Base-by-base conservation (phyloP, 2,888 invertebrate species). In the Pollenia angustigena region DNA sequence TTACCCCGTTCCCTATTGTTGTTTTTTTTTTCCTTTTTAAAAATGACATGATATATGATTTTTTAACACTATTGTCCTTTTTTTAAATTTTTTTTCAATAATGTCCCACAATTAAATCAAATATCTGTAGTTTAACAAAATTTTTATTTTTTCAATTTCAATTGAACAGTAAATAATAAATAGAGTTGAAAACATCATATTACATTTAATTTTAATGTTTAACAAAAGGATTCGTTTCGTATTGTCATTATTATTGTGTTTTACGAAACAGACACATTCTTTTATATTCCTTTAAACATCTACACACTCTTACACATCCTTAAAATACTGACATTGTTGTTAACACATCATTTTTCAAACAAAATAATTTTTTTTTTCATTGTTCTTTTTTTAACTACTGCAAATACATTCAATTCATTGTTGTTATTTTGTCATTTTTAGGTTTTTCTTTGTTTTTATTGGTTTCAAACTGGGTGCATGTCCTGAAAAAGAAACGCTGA, bases 161-260 rank as follows among this genome's bases (percentile, higher is more conserved):
- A 84, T 84, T 84, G 74, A 74, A 84, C 72, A 72, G 23, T 23
- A 23, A 23, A 16, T 50, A 64, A 72, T 76, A 76, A 71, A 68
- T 16, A 42, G 62, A 66, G 52, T 16, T 64, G 23, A 72, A 42
- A 46, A 74, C 64, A 62, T 69, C 48, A 81, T 71, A 74, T 71
- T 76, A 83, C 69, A 78, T 72, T 78, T 40, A 72, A 76, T 86
- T 82, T 68, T 90, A 90, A 48, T 89, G 89, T 90, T 89, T 89
- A 90, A 91, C 91, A 90, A 91, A 90, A 90, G 90, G 89, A 89
- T 90, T 89, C 89, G 89, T 88, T 85, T 75, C 87, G 76, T 87
- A 74, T 89, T 85, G 87, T 88, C 89, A 81, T 87, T 87, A 84
- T 78, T 84, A 62, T 84, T 90, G 91, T 90, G 91, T 91, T 90